Evolutionary conservation across 1,140 invertebrate species (phyloP).

Genomic region (Drosophila sulfurigaster): DNA sequence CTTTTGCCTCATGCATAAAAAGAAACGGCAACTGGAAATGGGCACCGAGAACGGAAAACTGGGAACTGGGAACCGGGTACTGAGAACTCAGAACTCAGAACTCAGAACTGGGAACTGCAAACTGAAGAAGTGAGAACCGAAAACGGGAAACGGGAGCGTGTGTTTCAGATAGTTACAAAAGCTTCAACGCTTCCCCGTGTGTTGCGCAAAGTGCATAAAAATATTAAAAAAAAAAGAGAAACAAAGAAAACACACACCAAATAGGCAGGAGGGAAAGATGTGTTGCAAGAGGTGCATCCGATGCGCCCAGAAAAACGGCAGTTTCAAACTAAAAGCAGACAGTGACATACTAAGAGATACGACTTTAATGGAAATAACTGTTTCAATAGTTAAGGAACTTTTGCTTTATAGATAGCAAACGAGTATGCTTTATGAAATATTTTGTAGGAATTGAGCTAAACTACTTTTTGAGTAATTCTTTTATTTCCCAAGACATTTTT

Average conservation of each 20-base stretch:
- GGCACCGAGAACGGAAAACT: constrained; percentile 11
- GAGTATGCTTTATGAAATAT: no score
- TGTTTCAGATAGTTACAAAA: constrained; percentile 37
- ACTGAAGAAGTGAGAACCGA: constrained; percentile 10
- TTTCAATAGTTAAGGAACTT: no score
- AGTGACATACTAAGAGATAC: not conserved
- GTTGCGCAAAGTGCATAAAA: constrained; percentile 64
- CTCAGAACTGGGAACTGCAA: constrained; percentile 20
- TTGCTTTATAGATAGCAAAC: no score
- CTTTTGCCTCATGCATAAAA: constrained; percentile 67
- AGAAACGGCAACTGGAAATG: constrained; percentile 34
- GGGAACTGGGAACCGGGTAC: not conserved
- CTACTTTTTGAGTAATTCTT: no score
- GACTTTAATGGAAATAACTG: not conserved
- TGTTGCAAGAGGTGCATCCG: constrained; percentile 4
- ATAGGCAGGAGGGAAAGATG: not conserved
- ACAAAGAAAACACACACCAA: constrained; percentile 22
- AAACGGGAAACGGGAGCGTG: constrained; percentile 31
- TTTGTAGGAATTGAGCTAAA: not conserved
- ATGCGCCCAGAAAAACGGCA: not conserved
- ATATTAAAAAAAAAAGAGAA: constrained; percentile 43
- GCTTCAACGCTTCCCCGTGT: constrained; percentile 13
- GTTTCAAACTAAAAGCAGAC: constrained; percentile 1
- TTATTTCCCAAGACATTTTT: no score
- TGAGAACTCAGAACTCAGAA: not conserved